A percentile compares a stretch with the other conserved stretches of the same genome.
Evolutionary conservation across 2,888 invertebrate species (phyloP).

Genomic region (Eupithecia inturbata): DNA sequence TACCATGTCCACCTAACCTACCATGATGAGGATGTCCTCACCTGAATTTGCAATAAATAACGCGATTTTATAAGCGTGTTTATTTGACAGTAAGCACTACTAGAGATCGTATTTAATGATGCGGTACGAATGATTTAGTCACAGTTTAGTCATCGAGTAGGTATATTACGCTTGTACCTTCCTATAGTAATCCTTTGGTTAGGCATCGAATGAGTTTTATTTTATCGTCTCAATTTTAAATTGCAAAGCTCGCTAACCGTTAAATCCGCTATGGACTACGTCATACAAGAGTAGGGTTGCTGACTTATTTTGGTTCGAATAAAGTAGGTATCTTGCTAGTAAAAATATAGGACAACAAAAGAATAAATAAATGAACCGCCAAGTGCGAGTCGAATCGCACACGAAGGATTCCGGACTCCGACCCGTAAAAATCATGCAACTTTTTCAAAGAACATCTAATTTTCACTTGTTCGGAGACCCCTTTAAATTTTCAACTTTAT

Average conservation of each 20-base stretch:
- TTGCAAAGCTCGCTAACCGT: slow-evolving; percentile 9
- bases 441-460: no score
- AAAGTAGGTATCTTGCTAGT: no score
- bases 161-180: not conserved
- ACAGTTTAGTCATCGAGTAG: not conserved
- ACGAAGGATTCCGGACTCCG: no score
- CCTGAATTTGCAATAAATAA: slow-evolving; percentile 3
- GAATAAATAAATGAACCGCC: no score
- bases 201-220: not conserved
- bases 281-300: no score
- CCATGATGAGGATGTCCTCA: slow-evolving; percentile 25
- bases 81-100: not conserved
- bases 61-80: not conserved
- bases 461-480: no score
- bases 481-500: no score
- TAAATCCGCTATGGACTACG: slow-evolving; percentile 14
- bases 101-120: not conserved
- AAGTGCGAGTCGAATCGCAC: no score
- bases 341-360: no score
- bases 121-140: slow-evolving; percentile 6
- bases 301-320: no score
- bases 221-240: slow-evolving; percentile 5
- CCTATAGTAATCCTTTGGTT: not conserved
- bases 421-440: no score
- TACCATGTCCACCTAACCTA: no score